Evolutionary conservation across 53 echinoderm and acorn worm species (phyloP), one percentile per base, ranked within the genome.

Genomic region (Zoroaster sp.): DNA sequence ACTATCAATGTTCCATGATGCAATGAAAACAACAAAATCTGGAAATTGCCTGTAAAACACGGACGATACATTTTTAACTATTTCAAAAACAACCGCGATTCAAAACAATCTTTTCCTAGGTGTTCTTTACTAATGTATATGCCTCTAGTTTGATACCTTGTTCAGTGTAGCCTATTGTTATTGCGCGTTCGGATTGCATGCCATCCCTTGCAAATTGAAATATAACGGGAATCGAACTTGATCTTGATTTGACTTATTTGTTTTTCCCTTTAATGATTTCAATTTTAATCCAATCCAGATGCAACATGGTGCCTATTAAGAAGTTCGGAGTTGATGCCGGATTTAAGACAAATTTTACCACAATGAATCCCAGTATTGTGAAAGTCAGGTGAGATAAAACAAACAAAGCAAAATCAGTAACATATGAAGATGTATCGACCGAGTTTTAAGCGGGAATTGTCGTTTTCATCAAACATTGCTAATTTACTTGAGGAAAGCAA

Each of bases 281-380:
- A n/a, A n/a, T n/a, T n/a, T n/a, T n/a, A n/a, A n/a, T n/a, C n/a
- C n/a, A n/a, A n/a, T n/a, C 6, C 44, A 89, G 90, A 74, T 89
- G 90, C 65, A 89, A 89, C 32, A 52, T 89, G 72, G 81, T 82
- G 18, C 90, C 90, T 8, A 40, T 89, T 14, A 74, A 72, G 59
- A 89, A 82, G n/a, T 89, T 75, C 33, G 51, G 15, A 39, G 17
- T 5, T n/a, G 90, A 89, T 37, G 90, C 90, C 2, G 90, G 90
- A 17, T 14, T 35, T 0, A 80, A 77, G 63, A 63, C 82, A 38
- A 89, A 89, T 74, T 74, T 89, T 30, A 81, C 82, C 15, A 72
- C 90, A 17, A 65, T 89, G 76, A 89, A 89, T 37, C 90, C 90
- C 0, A 89, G 90, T 73, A 42, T 89, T 46, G 30, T 71, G n/a